Evolutionary conservation across 2,113 vertebrate genomes (phyloP).

Genomic region (Myotis davidii): DNA sequence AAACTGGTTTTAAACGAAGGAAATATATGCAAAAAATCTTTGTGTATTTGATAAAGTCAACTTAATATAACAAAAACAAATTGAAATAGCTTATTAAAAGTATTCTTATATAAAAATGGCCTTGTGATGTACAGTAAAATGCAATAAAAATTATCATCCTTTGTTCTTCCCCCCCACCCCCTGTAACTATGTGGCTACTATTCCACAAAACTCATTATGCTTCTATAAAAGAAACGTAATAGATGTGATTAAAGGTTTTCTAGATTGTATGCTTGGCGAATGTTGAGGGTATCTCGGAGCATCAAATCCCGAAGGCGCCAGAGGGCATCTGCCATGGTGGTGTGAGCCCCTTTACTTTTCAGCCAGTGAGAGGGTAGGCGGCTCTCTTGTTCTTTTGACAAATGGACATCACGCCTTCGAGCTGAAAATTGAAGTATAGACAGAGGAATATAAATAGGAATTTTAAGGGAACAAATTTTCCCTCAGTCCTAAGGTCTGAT

Average conservation of each 20-base stretch:
- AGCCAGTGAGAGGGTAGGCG: slow-evolving; percentile 97
- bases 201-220: slow-evolving; percentile 81
- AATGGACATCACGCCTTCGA: slow-evolving; percentile 93
- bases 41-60: slow-evolving; percentile 89
- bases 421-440: slow-evolving; percentile 83
- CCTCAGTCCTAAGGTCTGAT: neutral
- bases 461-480: slow-evolving; percentile 32
- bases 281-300: slow-evolving; percentile 96
- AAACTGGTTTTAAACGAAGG: slow-evolving; percentile 87
- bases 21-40: slow-evolving; percentile 88
- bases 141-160: slow-evolving; percentile 88
- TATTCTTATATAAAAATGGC: slow-evolving; percentile 92
- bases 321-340: slow-evolving; percentile 97
- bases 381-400: slow-evolving; percentile 98
- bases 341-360: slow-evolving; percentile 98
- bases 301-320: slow-evolving; percentile 98
- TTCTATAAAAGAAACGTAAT: slow-evolving; percentile 82
- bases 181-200: slow-evolving; percentile 86
- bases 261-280: slow-evolving; percentile 94
- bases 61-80: slow-evolving; percentile 90
- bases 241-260: slow-evolving; percentile 88
- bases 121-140: slow-evolving; percentile 91
- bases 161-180: slow-evolving; percentile 82
- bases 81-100: slow-evolving; percentile 92
- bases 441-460: neutral